Percentiles rank a stretch among this genome's conserved stretches.
These are phyloP conservation scores for Listrodromus nycthemerus DNA, from an alignment of 2,888 invertebrate species.

Conservation along the genomic window DNA sequence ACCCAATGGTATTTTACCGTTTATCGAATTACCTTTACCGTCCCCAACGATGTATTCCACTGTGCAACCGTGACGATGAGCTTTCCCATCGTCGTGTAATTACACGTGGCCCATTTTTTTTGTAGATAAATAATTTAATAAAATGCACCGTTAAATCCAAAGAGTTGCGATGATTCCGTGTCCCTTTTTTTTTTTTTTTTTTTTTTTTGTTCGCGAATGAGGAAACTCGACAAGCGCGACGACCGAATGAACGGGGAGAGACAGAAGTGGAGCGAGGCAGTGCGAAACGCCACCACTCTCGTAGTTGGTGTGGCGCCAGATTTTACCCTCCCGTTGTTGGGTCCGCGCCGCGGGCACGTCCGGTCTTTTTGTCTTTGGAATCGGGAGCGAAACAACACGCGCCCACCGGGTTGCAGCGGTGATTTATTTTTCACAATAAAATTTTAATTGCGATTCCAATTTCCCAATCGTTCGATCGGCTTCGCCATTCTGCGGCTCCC, in stretches of 20 bases:
- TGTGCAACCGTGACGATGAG: no score
- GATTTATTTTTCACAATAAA: constrained; percentile 66
- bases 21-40: constrained; percentile 29
- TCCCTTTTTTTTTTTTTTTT: constrained; percentile 9
- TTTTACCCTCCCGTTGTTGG: constrained; percentile 39
- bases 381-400: constrained; percentile 23
- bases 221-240: constrained; percentile 38
- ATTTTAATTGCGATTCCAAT: constrained; percentile 66
- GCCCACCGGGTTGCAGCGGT: constrained; percentile 31
- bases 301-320: constrained; percentile 45
- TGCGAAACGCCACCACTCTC: constrained; percentile 28
- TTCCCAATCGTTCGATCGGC: constrained; percentile 61
- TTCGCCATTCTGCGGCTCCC: constrained; percentile 48
- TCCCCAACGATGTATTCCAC: no score
- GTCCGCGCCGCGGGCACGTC: constrained; percentile 17
- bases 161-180: constrained; percentile 24
- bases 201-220: constrained; percentile 25
- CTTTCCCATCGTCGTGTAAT: no score
- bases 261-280: background rate
- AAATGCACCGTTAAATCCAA: constrained; percentile 31
- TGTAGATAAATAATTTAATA: background rate
- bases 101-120: no score
- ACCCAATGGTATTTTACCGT: constrained; percentile 10
- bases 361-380: constrained; percentile 59
- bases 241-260: constrained; percentile 32